Evolutionary conservation across 1,140 invertebrate species (phyloP).

Genomic region (Drosophila teissieri): DNA sequence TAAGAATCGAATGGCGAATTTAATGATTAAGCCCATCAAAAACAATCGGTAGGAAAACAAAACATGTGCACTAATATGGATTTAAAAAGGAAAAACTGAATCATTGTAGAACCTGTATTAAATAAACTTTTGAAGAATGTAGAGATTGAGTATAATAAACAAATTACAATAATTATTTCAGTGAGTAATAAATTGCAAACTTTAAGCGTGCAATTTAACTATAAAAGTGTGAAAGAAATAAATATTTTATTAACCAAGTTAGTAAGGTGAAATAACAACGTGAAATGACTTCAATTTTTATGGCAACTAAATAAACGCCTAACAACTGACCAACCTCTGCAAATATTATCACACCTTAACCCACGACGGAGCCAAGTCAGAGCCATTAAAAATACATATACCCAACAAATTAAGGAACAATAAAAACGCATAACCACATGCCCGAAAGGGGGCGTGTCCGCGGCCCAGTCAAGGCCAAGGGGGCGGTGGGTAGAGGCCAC

Average conservation of each 20-base stretch:
- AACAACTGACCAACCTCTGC: conserved; percentile 20
- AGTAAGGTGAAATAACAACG: background rate
- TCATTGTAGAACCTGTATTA: background rate
- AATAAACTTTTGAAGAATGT: background rate
- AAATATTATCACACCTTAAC: conserved; percentile 40
- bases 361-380: conserved; percentile 8
- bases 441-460: conserved; percentile 27
- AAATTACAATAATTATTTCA: no score
- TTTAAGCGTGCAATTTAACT: background rate
- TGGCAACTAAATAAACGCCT: conserved; percentile 18
- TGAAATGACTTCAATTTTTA: background rate
- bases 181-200: background rate
- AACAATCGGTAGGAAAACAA: background rate
- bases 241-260: background rate
- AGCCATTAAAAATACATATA: conserved; percentile 41
- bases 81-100: background rate
- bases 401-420: conserved; percentile 44
- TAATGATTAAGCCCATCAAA: conserved; percentile 1
- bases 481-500: conserved; percentile 29
- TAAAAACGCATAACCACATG: conserved; percentile 40
- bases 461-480: conserved; percentile 12
- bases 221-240: background rate
- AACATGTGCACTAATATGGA: conserved; percentile 1
- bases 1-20: conserved; percentile 10
- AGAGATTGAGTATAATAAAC: no score